These are phyloP conservation scores for Melangyna quadrimaculata DNA, from an alignment of 2,888 invertebrate species.

Conservation along the genomic window DNA sequence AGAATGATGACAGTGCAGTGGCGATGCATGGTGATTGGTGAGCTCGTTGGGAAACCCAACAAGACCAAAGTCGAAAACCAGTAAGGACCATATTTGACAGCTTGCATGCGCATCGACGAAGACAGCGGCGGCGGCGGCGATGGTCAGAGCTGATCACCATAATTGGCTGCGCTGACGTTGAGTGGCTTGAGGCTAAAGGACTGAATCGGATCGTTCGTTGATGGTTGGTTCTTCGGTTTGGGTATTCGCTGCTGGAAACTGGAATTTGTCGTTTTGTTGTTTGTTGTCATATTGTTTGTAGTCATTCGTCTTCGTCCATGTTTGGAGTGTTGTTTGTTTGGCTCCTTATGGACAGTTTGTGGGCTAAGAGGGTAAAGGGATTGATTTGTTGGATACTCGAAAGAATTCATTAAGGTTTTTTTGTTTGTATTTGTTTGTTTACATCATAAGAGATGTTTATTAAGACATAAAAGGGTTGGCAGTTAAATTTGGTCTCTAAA, in stretches of 20 bases:
- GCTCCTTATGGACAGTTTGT: not conserved
- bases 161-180: conserved; percentile 55
- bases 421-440: not conserved
- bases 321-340: conserved; percentile 40
- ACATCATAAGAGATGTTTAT: conserved; percentile 38
- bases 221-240: not conserved
- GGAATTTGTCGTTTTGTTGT: conserved; percentile 65
- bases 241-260: conserved; percentile 32
- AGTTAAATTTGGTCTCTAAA: conserved; percentile 5
- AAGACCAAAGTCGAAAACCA: conserved; percentile 56
- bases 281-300: conserved; percentile 52
- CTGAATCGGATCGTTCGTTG: not conserved
- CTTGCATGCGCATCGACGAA: conserved; percentile 46
- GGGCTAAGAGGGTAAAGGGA: not conserved
- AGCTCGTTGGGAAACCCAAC: conserved; percentile 4
- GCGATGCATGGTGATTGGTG: no score
- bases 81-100: conserved; percentile 71
- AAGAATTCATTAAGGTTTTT: conserved; percentile 26
- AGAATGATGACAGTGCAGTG: not conserved
- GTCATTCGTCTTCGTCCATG: conserved; percentile 62
- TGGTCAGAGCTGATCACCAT: conserved; percentile 49
- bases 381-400: not conserved
- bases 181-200: conserved; percentile 28
- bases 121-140: not conserved
- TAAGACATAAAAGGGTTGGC: conserved; percentile 53